Evolutionary conservation across 2,797 vertebrate species (phyloP).

Genomic region (Enteromius fasciolatus): DNA sequence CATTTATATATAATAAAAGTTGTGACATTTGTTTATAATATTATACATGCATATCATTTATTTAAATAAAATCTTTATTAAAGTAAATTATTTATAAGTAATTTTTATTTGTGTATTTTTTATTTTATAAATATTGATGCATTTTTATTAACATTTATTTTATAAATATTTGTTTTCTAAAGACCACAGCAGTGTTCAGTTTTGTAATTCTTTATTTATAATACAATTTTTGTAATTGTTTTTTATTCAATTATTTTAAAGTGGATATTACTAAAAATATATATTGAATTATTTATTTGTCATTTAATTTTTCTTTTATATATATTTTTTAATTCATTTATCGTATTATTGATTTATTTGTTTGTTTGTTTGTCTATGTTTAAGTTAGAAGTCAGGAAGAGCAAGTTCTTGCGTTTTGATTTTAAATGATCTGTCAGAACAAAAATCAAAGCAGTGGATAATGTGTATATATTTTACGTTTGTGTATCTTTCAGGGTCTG

Average conservation of each 20-base stretch:
- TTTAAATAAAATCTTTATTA: not conserved
- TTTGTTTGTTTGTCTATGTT: not conserved
- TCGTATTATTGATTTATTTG: not conserved
- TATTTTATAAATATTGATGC: not conserved
- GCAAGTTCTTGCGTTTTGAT: not conserved
- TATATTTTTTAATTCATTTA: not conserved
- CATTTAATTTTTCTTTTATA: not conserved
- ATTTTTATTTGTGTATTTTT: not conserved
- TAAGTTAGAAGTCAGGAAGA: not conserved
- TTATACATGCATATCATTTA: not conserved
- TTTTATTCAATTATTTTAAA: not conserved
- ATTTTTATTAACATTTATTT: too few relatives aligned
- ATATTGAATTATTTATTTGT: not conserved
- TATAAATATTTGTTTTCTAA: too few relatives aligned
- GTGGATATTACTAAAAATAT: not conserved
- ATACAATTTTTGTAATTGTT: not conserved
- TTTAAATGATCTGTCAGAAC: not conserved
- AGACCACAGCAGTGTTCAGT: too few relatives aligned
- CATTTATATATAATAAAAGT: not conserved
- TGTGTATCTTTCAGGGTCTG: not conserved
- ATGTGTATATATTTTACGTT: not conserved
- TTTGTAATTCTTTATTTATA: too few relatives aligned
- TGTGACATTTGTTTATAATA: not conserved
- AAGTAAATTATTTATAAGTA: not conserved
- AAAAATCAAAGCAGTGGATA: not conserved